phyloP scores from a whole-genome alignment of 2,113 vertebrate genomes.

The Datnioides undecimradiatus region DNA sequence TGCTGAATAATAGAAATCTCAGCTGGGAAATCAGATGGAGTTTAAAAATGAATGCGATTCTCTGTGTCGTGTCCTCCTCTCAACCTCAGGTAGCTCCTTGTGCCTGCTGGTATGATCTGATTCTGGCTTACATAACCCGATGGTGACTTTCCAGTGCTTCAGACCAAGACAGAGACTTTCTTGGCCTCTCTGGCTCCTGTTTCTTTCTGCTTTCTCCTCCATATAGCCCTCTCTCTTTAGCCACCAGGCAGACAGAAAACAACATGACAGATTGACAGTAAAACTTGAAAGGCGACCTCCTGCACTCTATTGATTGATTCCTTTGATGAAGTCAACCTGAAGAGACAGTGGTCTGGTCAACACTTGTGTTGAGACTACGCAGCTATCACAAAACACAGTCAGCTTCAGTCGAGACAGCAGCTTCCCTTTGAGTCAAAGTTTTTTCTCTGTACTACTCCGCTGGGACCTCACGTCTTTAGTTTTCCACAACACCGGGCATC shows the following conservation, averaged over 20 bases:
- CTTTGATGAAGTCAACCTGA: constrained; percentile 30
- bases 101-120: constrained; percentile 9
- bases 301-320: constrained; percentile 19
- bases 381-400: background rate
- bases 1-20: constrained; percentile 51
- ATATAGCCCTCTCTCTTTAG: background rate
- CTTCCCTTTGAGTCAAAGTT: background rate
- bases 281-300: background rate
- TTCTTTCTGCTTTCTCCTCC: background rate
- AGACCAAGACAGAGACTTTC: constrained; percentile 4
- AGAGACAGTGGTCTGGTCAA: constrained; percentile 11
- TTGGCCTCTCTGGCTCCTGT: background rate
- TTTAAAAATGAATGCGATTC: constrained; percentile 50
- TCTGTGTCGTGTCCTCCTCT: constrained; percentile 28
- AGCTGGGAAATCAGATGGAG: constrained; percentile 27
- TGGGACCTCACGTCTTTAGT: background rate
- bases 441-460: background rate
- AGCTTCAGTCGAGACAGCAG: background rate
- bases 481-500: background rate
- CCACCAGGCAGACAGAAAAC: background rate
- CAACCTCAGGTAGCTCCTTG: constrained; percentile 23
- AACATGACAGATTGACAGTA: background rate
- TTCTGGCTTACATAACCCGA: constrained; percentile 33
- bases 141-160: background rate
- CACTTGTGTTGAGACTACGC: background rate